phyloP scores from a whole-genome alignment of 1,140 invertebrate species.

The Drosophila kikkawai region DNA sequence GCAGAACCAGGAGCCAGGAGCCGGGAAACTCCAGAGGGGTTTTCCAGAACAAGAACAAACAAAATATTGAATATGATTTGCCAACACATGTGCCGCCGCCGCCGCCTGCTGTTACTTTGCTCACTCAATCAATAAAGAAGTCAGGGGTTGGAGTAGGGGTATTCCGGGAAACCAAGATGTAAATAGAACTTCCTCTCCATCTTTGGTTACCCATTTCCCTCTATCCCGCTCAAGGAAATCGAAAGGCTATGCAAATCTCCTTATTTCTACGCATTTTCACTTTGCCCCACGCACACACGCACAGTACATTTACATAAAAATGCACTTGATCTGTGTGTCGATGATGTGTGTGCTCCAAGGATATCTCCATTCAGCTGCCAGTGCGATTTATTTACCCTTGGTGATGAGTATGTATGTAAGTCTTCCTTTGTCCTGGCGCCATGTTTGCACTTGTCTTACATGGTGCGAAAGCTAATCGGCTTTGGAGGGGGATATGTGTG shows the following conservation, averaged over 20 bases:
- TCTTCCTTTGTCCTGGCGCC: neutral
- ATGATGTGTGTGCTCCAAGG: slow-evolving; percentile 5
- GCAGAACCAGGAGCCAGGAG: slow-evolving; percentile 28
- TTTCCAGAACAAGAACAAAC: slow-evolving; percentile 42
- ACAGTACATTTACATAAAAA: slow-evolving; percentile 75
- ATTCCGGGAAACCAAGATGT: slow-evolving; percentile 20
- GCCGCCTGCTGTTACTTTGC: slow-evolving; percentile 36
- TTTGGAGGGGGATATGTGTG: slow-evolving; percentile 35
- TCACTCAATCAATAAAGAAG: slow-evolving; percentile 70
- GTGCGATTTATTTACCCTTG: slow-evolving; percentile 62
- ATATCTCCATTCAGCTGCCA: slow-evolving; percentile 62
- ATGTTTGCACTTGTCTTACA: slow-evolving; percentile 52
- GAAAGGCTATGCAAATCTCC: slow-evolving; percentile 72
- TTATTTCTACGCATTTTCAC: slow-evolving; percentile 63
- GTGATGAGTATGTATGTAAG: slow-evolving; percentile 20
- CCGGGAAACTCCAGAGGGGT: neutral
- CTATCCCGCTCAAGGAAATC: slow-evolving; percentile 5
- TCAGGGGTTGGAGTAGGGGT: neutral
- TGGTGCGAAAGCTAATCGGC: slow-evolving; percentile 65
- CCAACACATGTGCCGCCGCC: slow-evolving; percentile 64
- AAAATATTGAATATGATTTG: slow-evolving; percentile 82
- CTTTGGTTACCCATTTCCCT: neutral
- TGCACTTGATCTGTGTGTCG: slow-evolving; percentile 68
- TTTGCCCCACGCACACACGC: slow-evolving; percentile 24
- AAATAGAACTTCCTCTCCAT: slow-evolving; percentile 14